phyloP scores from a whole-genome alignment of 2,797 vertebrate species.

The Anguilla pacifica region DNA sequence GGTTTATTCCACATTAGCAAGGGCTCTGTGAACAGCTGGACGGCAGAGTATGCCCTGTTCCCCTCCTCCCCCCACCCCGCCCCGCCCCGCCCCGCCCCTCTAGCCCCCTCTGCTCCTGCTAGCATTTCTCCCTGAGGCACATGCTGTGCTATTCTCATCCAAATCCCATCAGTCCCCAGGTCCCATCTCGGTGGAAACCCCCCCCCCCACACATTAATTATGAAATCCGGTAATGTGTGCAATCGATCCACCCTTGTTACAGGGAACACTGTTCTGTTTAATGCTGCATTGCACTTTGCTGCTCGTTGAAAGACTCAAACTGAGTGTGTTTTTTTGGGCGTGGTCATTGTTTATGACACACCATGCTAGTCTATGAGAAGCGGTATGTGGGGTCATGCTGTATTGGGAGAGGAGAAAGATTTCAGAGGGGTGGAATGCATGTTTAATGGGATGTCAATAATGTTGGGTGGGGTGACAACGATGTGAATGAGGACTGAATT shows the following conservation, averaged over 20 bases:
- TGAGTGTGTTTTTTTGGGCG: background rate
- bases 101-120: slow-evolving; percentile 24
- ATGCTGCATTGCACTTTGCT: background rate
- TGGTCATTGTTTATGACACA: background rate
- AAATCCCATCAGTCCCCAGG: slow-evolving; percentile 34
- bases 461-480: slow-evolving; percentile 47
- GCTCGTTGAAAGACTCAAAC: background rate
- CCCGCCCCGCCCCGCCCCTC: background rate
- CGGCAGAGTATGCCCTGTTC: background rate
- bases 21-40: slow-evolving; percentile 26
- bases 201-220: background rate
- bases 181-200: slow-evolving; percentile 29
- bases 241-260: background rate
- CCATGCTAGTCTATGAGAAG: background rate
- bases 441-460: slow-evolving; percentile 40
- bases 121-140: slow-evolving; percentile 48
- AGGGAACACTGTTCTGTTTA: background rate
- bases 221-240: background rate
- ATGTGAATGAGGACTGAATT: background rate
- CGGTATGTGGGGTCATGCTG: background rate
- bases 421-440: background rate
- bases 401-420: background rate
- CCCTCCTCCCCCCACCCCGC: background rate
- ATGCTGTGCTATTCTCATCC: slow-evolving; percentile 64
- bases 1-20: slow-evolving; percentile 49